These are phyloP conservation scores for Dyspetes luteomarginatus DNA, from an alignment of 2,888 invertebrate species.

Conservation along the genomic window DNA sequence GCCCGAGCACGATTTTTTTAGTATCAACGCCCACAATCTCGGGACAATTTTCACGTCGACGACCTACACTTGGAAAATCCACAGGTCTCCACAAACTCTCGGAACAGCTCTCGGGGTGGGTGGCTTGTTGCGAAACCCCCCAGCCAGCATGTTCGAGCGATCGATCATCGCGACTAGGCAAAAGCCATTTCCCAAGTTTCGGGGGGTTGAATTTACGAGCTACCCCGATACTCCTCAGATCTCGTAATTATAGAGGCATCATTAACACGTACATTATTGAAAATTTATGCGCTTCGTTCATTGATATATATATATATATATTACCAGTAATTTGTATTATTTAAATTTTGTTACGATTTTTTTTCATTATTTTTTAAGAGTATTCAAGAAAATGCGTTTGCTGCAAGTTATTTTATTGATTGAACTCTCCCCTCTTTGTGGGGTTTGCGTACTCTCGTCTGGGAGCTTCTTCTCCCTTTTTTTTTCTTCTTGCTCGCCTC, in stretches of 20 bases:
- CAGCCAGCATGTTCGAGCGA: conserved; percentile 54
- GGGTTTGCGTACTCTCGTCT: conserved; percentile 62
- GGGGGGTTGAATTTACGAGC: conserved; percentile 38
- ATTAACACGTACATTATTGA: conserved; percentile 42
- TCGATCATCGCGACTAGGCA: conserved; percentile 56
- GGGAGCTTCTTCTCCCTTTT: conserved; percentile 57
- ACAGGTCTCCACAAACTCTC: conserved; percentile 64
- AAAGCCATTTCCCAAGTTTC: conserved; percentile 56
- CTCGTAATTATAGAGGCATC: conserved; percentile 3
- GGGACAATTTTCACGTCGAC: conserved; percentile 7
- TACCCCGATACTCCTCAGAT: conserved; percentile 20
- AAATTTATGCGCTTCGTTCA: conserved; percentile 2
- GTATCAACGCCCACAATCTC: not conserved
- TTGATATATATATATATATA: no score
- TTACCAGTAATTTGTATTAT: no score
- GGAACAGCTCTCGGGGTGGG: conserved; percentile 27
- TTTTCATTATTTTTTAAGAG: not conserved
- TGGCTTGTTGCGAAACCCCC: conserved; percentile 23
- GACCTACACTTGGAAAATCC: conserved; percentile 61
- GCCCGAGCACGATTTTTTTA: not conserved
- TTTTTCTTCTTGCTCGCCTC: conserved; percentile 52
- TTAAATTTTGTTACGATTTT: no score
- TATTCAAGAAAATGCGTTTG: conserved; percentile 66
- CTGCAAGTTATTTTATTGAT: conserved; percentile 82
- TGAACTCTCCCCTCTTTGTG: conserved; percentile 71